These are phyloP conservation scores for Halictus ligatus DNA, from an alignment of 2,888 invertebrate genomes.

Conservation along the genomic window DNA sequence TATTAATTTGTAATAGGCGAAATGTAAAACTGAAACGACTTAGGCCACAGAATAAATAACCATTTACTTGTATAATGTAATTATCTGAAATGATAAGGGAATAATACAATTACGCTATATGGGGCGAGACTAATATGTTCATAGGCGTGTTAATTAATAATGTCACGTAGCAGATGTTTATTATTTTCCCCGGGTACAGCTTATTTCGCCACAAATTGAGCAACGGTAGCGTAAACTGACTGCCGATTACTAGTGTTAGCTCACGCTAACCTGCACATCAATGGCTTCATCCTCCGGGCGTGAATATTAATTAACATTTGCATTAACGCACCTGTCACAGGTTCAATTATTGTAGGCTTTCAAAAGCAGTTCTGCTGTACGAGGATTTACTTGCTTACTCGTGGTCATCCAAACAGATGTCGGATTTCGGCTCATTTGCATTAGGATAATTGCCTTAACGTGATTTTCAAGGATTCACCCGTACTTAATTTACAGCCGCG, in stretches of 20 bases:
- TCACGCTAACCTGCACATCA: neutral
- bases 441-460: neutral
- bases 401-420: neutral
- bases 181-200: neutral
- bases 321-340: neutral
- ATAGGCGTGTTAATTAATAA: neutral
- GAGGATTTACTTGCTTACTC: neutral
- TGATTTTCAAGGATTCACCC: neutral
- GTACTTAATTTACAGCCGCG: neutral
- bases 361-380: neutral
- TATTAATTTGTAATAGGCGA: neutral
- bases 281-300: slow-evolving; percentile 4
- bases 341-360: slow-evolving; percentile 11
- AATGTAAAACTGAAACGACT: neutral
- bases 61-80: neutral
- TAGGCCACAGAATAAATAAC: neutral
- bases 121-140: neutral
- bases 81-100: neutral
- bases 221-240: neutral
- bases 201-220: slow-evolving; percentile 4
- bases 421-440: neutral
- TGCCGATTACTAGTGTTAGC: slow-evolving; percentile 3
- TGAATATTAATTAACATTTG: slow-evolving; percentile 34
- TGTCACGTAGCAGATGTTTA: neutral
- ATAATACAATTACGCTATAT: neutral